Base-by-base conservation (phyloP, 1,140 invertebrate genomes). In the Andricus grossulariae region DNA sequence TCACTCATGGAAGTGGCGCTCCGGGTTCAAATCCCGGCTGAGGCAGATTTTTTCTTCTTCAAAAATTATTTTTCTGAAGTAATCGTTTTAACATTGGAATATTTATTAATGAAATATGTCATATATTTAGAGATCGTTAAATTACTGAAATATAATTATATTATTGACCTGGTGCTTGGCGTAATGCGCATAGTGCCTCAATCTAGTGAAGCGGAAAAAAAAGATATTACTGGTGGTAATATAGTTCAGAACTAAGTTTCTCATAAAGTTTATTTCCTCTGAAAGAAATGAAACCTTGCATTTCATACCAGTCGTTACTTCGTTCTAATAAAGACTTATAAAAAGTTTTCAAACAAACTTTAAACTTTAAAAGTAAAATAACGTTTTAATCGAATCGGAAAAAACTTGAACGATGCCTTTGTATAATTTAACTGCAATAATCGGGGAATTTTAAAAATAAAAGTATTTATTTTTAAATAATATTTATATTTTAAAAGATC, bases 231-330 rank as follows among this genome's bases (percentile, higher is more conserved):
- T 60, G 19, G 19, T 60, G 25, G 25, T 32, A 32, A 32, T 32
- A 5, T 15, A 12, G 57, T 25, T 66, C 57, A 66, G 57, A 12
- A 13, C 19, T 4, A 60, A 60, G 55, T 60, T 60, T 60, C 55
- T 66, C 0, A 54, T 54, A 54, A 54, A 54, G 51, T 54, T 18
- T 54, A 1, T 66, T 66, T 11, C 57, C 7, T 25, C 21, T 66
- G 21, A 66, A 66, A 66, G 57, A 66, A 66, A 66, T 66, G 57
- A 66, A 66, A 39, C 57, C 57, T 39, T 66, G 25, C 57, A 25
- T 39, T 66, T 39, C 5, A 66, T 39, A 16, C 25, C 25, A 25
- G 18, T 60, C 21, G 57, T 60, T 21, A 57, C 55, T 57, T 25
- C 8, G 0, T 57, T 13, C 5, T 4, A 57, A 57, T 21, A 57